Conservation (phyloP, 53 echinoderm and acorn worm species). For the Paelopatides confundens region DNA sequence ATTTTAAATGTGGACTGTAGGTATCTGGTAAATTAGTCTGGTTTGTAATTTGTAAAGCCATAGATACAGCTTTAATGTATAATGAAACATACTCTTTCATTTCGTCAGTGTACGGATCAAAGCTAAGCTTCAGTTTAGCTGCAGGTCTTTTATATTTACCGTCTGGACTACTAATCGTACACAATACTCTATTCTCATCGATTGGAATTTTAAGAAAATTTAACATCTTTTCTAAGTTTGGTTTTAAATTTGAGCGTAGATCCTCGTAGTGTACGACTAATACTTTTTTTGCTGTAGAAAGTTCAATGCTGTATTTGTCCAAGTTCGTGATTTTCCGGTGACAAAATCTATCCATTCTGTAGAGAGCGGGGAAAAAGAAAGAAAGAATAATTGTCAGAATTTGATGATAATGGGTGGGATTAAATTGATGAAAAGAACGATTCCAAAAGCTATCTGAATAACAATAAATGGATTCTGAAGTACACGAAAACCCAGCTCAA, state of each 20-base stretch:
- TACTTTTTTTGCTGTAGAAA: slow-evolving; percentile 80
- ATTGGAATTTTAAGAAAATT: slow-evolving; percentile 66
- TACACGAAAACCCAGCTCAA: too few species aligned
- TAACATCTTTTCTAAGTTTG: slow-evolving; percentile 69
- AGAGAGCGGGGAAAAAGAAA: not conserved
- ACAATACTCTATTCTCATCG: slow-evolving; percentile 77
- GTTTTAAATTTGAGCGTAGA: slow-evolving; percentile 70
- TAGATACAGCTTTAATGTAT: slow-evolving; percentile 84
- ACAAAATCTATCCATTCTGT: slow-evolving; percentile 98
- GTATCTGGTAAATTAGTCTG: slow-evolving; percentile 77
- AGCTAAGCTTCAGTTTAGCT: slow-evolving; percentile 68
- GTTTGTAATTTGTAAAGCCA: slow-evolving; percentile 85
- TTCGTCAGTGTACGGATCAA: slow-evolving; percentile 95
- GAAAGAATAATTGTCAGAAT: not conserved
- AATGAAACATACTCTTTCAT: slow-evolving; percentile 84
- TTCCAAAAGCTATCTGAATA: too few species aligned
- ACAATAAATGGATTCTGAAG: too few species aligned
- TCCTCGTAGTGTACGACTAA: slow-evolving; percentile 96
- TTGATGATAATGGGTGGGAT: too few species aligned
- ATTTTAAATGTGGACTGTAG: slow-evolving; percentile 77
- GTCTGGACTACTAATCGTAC: slow-evolving; percentile 78
- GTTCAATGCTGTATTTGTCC: slow-evolving; percentile 96
- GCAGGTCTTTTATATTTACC: slow-evolving; percentile 91
- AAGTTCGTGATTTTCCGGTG: slow-evolving; percentile 89
- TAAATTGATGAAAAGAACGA: too few species aligned